These are phyloP conservation scores for Hormaphis cornu DNA, from an alignment of 1,140 invertebrate genomes.

Conservation along the genomic window DNA sequence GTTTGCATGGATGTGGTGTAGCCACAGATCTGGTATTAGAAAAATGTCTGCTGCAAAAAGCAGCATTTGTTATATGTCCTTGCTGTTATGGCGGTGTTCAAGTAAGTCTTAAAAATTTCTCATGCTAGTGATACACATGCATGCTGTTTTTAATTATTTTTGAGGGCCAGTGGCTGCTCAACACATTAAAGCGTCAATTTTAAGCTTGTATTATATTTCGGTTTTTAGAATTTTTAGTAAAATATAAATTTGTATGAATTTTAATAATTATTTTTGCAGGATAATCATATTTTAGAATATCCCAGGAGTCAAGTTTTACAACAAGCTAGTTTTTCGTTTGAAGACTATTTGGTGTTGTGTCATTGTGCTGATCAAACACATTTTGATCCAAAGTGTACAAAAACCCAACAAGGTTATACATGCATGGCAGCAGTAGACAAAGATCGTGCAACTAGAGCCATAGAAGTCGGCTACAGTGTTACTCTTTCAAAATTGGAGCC, in stretches of 20 bases:
- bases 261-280: conserved; percentile 33
- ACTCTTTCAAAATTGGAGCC: conserved; percentile 66
- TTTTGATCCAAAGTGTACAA: conserved; percentile 47
- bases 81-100: conserved; percentile 89
- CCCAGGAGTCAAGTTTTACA: conserved; percentile 55
- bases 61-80: conserved; percentile 81
- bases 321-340: conserved; percentile 45
- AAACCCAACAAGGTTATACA: conserved; percentile 59
- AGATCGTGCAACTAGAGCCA: conserved; percentile 65
- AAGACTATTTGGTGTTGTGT: conserved; percentile 68
- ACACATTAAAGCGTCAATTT: too few relatives aligned
- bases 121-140: too few relatives aligned
- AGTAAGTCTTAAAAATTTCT: conserved; percentile 37
- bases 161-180: too few relatives aligned
- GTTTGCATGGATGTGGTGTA: conserved; percentile 87
- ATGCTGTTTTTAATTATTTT: too few relatives aligned
- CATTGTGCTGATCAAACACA: conserved; percentile 86
- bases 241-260: not conserved
- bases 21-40: conserved; percentile 87
- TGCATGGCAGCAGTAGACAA: conserved; percentile 85
- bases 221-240: too few relatives aligned
- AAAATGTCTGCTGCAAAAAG: conserved; percentile 63
- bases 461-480: conserved; percentile 65
- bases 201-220: too few relatives aligned
- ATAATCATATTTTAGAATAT: conserved; percentile 60